These are phyloP conservation scores for Platycercus adscitus DNA, from an alignment of 2,113 vertebrate species.

Conservation along the genomic window DNA sequence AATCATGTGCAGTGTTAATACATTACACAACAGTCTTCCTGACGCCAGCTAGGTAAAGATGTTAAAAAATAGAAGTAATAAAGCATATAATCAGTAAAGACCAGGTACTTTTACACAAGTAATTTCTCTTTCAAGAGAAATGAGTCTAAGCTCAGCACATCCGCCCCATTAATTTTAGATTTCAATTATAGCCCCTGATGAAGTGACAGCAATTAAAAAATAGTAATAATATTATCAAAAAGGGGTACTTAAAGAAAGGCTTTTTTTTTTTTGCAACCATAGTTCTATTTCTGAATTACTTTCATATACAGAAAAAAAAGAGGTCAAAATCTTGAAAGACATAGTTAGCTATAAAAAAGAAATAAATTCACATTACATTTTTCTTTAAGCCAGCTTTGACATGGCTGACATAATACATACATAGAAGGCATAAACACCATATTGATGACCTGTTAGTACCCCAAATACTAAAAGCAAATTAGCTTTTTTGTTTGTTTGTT, in stretches of 20 bases:
- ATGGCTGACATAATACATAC: background rate
- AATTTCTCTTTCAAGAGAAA: conserved; percentile 41
- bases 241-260: background rate
- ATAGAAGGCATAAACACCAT: background rate
- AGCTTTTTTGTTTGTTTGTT: too few relatives aligned
- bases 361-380: background rate
- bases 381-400: background rate
- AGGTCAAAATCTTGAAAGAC: background rate
- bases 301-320: background rate
- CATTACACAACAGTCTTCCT: background rate
- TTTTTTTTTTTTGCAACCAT: background rate
- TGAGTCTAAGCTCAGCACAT: conserved; percentile 35
- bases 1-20: background rate
- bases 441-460: conserved; percentile 65
- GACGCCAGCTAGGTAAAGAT: background rate
- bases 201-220: background rate
- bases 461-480: conserved; percentile 32
- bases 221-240: background rate
- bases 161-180: conserved; percentile 40
- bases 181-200: conserved; percentile 19
- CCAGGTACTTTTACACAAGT: background rate
- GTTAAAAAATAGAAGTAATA: background rate
- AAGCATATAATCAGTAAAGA: conserved; percentile 4
- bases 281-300: background rate
- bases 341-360: background rate